Percentiles rank a stretch among this genome's conserved stretches.
Conservation (phyloP, 2,888 invertebrate genomes). For the Doris montereyensis region DNA sequence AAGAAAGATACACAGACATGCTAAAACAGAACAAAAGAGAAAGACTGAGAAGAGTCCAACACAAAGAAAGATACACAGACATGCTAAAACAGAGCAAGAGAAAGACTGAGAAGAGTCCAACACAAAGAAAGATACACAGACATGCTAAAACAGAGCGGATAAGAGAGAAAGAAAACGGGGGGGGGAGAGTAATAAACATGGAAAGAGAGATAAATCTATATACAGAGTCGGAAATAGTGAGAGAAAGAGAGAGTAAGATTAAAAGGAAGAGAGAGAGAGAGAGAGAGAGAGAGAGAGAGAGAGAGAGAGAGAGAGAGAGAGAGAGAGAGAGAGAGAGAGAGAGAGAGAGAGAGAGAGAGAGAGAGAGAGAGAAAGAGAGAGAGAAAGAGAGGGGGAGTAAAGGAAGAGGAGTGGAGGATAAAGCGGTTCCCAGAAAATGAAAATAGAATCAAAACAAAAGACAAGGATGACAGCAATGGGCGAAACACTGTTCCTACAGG, state of each 20-base stretch:
- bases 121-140: not conserved
- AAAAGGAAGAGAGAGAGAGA: slow-evolving; percentile 23
- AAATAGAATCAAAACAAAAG: too few relatives aligned
- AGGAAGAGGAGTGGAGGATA: not conserved
- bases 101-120: not conserved
- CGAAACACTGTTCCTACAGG: too few relatives aligned
- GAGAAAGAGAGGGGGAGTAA: not conserved
- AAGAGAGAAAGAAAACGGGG: slow-evolving; percentile 15
- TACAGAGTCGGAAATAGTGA: not conserved
- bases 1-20: not conserved
- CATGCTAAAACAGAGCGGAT: not conserved
- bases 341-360: slow-evolving; percentile 21
- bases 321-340: slow-evolving; percentile 22
- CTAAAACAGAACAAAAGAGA: not conserved
- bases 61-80: not conserved
- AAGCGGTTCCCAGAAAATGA: too few relatives aligned
- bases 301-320: slow-evolving; percentile 22
- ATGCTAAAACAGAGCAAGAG: not conserved
- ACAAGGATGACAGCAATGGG: too few relatives aligned
- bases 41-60: not conserved
- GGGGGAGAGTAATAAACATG: not conserved
- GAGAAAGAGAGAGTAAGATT: slow-evolving; percentile 29
- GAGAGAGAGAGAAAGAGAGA: not conserved
- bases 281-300: slow-evolving; percentile 38
- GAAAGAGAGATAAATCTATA: not conserved